Evolutionary conservation across 1,140 invertebrate species (phyloP), one percentile per base, ranked within the genome.

Genomic region (Drosophila nebulosa): DNA sequence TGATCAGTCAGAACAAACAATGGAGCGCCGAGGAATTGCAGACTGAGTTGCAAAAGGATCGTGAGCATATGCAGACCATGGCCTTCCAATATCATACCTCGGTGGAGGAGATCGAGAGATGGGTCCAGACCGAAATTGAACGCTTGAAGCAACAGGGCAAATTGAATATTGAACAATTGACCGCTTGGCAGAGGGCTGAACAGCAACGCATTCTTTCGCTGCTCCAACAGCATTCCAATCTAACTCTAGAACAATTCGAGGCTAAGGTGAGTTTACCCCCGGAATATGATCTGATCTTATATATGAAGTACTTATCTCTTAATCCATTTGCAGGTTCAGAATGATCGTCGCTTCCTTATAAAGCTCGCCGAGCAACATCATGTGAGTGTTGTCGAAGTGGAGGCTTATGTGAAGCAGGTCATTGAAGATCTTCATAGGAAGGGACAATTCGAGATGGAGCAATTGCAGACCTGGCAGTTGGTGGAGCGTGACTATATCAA

Each of bases 51-150:
- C 70, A 74, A 3, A 80, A 91, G 12, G 90, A 91, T 76, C 88
- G 90, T 1, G 79, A 90, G 0, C 90, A 91, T 26, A 90, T 91
- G 88, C 90, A 91, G 27, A 91, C 90, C 0, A 90, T 91, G 71
- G 90, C 90, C 10, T 90, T 90, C 74, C 90, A 91, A 46, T 90
- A 91, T 42, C 90, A 91, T 55, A 88, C 85, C 3, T 90, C 88
- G 0, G 84, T 91, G 0, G 90, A 91, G 65, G 90, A 91, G 18
- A 91, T 91, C 4, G 90, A 91, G 24, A 74, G 79, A 4, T 91
- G 90, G 90, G 72, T 90, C 0, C 83, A 89, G 22, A 64, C 70
- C 3, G 90, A 91, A 50, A 74, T 91, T 5, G 74, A 78, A 4
- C 72, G 90, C 0, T 52, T 91, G 26, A 77, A 86, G 32, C 71